These are phyloP conservation scores for Psittacula echo DNA, from an alignment of 2,797 vertebrate genomes.

Conservation along the genomic window DNA sequence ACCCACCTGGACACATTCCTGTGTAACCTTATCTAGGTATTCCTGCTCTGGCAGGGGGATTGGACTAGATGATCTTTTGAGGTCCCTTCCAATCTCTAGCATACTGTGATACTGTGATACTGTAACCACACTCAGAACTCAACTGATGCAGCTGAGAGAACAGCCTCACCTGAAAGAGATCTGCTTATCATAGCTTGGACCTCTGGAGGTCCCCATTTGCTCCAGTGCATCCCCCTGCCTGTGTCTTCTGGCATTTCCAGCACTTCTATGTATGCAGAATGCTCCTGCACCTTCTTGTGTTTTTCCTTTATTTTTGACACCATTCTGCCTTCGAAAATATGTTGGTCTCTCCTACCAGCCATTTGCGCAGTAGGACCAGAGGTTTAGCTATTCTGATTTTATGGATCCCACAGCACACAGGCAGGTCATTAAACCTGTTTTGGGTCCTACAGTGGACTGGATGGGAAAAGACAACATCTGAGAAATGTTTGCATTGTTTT, in stretches of 20 bases:
- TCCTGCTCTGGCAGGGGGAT: too few relatives aligned
- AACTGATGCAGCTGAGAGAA: accelerated
- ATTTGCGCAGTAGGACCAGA: background rate
- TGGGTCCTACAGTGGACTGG: background rate
- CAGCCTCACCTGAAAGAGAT: too few relatives aligned
- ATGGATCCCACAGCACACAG: background rate
- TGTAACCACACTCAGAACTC: background rate
- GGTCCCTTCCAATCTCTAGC: too few relatives aligned
- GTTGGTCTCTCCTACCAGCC: background rate
- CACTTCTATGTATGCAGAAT: accelerated
- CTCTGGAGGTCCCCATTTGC: background rate
- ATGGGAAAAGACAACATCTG: background rate
- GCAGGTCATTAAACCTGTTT: background rate
- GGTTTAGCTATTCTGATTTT: background rate
- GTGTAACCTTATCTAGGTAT: too few relatives aligned
- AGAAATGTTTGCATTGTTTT: background rate
- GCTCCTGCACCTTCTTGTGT: background rate
- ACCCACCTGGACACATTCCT: too few relatives aligned
- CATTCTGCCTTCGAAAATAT: background rate
- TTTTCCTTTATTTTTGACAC: background rate
- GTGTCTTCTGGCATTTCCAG: background rate
- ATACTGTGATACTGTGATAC: too few relatives aligned
- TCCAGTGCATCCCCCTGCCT: background rate
- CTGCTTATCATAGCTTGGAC: background rate
- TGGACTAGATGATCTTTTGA: too few relatives aligned